Percentiles rank a stretch among this genome's conserved stretches.
phyloP scores from a whole-genome alignment of 2,113 vertebrate genomes.

The Sisor rabdophorus region DNA sequence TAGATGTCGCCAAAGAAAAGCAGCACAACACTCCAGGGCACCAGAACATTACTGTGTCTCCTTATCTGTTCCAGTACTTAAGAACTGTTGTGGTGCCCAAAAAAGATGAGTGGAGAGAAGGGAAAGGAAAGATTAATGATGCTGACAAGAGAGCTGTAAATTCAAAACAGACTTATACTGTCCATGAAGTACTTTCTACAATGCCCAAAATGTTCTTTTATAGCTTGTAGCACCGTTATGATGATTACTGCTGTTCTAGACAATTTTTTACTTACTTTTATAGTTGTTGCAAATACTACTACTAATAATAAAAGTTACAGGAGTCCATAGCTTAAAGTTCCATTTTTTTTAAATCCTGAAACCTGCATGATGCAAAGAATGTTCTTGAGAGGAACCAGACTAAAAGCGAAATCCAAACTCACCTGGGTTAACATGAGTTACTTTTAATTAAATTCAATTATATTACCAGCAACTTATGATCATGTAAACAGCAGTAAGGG shows the following conservation, averaged over 20 bases:
- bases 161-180: constrained; percentile 29
- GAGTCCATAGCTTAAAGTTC: neutral
- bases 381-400: too few species aligned
- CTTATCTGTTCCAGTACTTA: constrained; percentile 1
- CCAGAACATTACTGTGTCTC: constrained; percentile 14
- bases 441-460: too few species aligned
- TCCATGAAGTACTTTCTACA: neutral
- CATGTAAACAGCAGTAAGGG: too few species aligned
- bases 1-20: neutral
- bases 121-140: constrained; percentile 20
- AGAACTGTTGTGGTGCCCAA: neutral
- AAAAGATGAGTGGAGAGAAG: constrained; percentile 23
- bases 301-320: neutral
- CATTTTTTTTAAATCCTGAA: neutral
- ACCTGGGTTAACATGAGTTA: too few species aligned
- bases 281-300: neutral
- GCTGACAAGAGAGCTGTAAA: constrained; percentile 19
- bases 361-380: too few species aligned
- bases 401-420: too few species aligned
- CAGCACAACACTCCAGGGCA: constrained; percentile 3
- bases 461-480: too few species aligned
- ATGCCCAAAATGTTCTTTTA: neutral
- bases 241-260: neutral
- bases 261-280: neutral
- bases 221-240: neutral